Evolutionary conservation across 1,140 invertebrate genomes (phyloP), one percentile per base, ranked within the genome.

Genomic region (Paracyclopina nana): DNA sequence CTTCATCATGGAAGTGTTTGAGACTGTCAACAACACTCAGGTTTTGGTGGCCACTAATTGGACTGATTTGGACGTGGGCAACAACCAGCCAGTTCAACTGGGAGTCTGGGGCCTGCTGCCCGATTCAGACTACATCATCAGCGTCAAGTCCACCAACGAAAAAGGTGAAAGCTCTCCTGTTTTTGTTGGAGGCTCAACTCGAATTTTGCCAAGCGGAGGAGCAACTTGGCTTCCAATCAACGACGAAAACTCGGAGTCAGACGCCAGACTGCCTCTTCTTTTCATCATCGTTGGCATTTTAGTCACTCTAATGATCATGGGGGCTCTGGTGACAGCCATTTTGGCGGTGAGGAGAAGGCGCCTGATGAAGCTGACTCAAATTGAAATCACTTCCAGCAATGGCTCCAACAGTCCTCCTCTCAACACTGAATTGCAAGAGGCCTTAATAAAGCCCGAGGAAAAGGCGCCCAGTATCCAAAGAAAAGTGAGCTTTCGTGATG

Each of bases 1-100:
- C 60, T 88, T 88, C 63, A 68, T 82, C 38, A 65, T 86, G 34
- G 80, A 86, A 65, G 79, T 82, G 28, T 72, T 76, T 51, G 78
- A 79, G 60, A 67, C 72, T 11, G 9, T 38, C n/a, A 52, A 52
- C 38, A 40, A 40, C 12, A 50, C 16, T 14, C 50, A 52, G 25
- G 40, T 26, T 16, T 26, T 52, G 12, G 27, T 52, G 4, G 24
- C 40, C 1, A 24, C 38, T 22, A 52, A 52, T 27, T 44, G 41
- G 50, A 44, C 45, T 12, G 45, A 24, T 26, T 18, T n/a, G 16
- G 20, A 11, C 18, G 20, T 18, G n/a, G n/a, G n/a, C n/a, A n/a
- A n/a, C n/a, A n/a, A n/a, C n/a, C n/a, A n/a, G n/a, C n/a, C n/a
- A n/a, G n/a, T n/a, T n/a, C 4, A 9, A 5, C 8, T 52, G 2